A percentile compares a stretch with the other conserved stretches of the same genome.
Conservation (phyloP, 2,113 vertebrate genomes). For the Pithys albifrons region DNA sequence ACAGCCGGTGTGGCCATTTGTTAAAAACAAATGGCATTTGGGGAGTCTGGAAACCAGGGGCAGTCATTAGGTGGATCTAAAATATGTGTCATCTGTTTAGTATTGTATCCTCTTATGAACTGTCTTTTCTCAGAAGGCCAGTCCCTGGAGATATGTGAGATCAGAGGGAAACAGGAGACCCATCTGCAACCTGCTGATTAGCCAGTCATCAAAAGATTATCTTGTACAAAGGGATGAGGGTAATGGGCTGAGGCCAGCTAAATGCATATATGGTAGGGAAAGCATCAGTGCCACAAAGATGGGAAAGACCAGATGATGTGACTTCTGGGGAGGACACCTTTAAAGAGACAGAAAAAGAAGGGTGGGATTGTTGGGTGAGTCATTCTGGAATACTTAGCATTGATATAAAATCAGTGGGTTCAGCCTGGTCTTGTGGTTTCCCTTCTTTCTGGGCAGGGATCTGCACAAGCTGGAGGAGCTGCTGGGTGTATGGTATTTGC, state of each 20-base stretch:
- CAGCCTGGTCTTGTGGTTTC: slow-evolving; percentile 6
- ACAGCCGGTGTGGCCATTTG: slow-evolving; percentile 56
- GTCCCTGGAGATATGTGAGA: not conserved
- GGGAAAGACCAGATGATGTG: not conserved
- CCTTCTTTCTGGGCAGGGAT: not conserved
- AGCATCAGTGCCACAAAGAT: not conserved
- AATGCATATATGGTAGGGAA: not conserved
- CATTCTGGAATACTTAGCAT: not conserved
- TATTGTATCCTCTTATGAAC: not conserved
- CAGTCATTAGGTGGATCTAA: slow-evolving; percentile 40
- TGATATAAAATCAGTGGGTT: not conserved
- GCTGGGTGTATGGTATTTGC: not conserved
- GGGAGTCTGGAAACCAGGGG: slow-evolving; percentile 25
- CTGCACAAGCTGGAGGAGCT: not conserved
- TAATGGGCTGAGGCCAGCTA: not conserved
- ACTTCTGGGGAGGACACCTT: not conserved
- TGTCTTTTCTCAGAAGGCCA: not conserved
- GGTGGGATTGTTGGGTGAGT: not conserved
- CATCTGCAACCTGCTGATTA: slow-evolving; percentile 50
- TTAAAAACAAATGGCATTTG: slow-evolving; percentile 61
- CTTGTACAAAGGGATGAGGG: not conserved
- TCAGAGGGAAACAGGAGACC: slow-evolving; percentile 21
- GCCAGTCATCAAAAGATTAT: slow-evolving; percentile 27
- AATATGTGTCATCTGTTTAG: slow-evolving; percentile 63
- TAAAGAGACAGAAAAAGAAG: not conserved